Conservation (phyloP, 1,140 invertebrate species). For the Melanaphis sacchari region DNA sequence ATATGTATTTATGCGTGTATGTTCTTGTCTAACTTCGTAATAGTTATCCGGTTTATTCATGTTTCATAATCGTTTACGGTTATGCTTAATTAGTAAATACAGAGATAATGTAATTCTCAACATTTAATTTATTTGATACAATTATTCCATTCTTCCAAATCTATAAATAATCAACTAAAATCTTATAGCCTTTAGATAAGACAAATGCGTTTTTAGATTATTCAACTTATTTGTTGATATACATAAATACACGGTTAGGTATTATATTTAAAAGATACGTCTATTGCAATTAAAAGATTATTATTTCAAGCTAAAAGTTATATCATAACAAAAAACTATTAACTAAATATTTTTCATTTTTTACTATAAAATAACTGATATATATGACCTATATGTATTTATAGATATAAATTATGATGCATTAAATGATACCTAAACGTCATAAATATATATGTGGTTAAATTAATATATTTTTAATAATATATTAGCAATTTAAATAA, state of each 20-base stretch:
- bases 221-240: background rate
- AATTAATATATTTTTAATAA: background rate
- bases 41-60: constrained; percentile 38
- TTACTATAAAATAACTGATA: background rate
- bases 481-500: background rate
- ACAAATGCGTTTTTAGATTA: background rate
- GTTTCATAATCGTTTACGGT: constrained; percentile 37
- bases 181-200: background rate
- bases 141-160: background rate
- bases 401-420: background rate
- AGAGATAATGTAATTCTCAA: background rate
- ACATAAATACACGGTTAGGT: no score
- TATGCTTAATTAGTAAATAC: constrained; percentile 23
- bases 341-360: background rate
- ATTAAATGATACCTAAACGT: background rate
- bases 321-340: background rate
- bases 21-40: background rate
- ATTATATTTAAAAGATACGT: background rate
- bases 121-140: background rate
- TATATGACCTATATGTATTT: background rate
- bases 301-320: background rate
- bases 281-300: background rate
- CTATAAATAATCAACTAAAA: constrained; percentile 2
- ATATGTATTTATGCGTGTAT: background rate
- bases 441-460: background rate